Base-by-base conservation (phyloP, 2,113 vertebrate species). In the Anarhynchus alexandrinus region DNA sequence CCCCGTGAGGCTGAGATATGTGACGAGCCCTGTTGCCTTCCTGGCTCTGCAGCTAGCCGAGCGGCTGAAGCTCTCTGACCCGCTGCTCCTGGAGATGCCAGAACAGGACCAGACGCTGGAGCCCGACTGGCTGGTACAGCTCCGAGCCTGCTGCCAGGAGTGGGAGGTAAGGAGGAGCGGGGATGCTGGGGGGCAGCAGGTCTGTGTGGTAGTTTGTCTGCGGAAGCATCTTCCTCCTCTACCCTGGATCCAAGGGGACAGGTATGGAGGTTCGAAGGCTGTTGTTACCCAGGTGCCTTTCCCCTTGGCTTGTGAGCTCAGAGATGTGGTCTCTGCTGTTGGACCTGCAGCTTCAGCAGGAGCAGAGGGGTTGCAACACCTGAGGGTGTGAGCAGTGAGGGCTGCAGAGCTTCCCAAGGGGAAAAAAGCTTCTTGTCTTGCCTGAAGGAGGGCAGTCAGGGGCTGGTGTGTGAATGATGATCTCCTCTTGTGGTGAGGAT, bases 11-110 rank as follows among this genome's bases (percentile, higher is more conserved):
- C 14, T 14, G 42, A 8, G 34, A 8, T 2, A 5, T 18, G 21
- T 57, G n/a, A 11, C 0, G 2, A 51, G 12, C 42, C 36, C 59
- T 0, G 2, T 22, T 92, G 40, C 43, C 55, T n/a, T 36, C 71
- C 49, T 62, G 77, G 3, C 47, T 65, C 86, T 7, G 32, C 97
- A 99, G 99, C 93, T 99, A 30, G 98, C 99, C 0, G 99, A 99
- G 76, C 93, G 97, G 67, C 98, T 99, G 96, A 99, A 98, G 96
- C 94, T 98, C 91, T 98, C 97, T 0, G 99, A 99, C 79, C 98
- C 98, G 3, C 93, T 98, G 95, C 93, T 98, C 73, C 90, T 97
- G 73, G 99, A 98, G 40, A 92, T 97, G n/a, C 97, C 85, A 0
- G 96, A 88, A 2, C 71, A 96, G 62, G 93, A 97, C 59, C 69